A percentile compares a stretch with the other conserved stretches of the same genome.
Conservation (phyloP, 2,113 vertebrate genomes). For the Phaethornis superciliosus region DNA sequence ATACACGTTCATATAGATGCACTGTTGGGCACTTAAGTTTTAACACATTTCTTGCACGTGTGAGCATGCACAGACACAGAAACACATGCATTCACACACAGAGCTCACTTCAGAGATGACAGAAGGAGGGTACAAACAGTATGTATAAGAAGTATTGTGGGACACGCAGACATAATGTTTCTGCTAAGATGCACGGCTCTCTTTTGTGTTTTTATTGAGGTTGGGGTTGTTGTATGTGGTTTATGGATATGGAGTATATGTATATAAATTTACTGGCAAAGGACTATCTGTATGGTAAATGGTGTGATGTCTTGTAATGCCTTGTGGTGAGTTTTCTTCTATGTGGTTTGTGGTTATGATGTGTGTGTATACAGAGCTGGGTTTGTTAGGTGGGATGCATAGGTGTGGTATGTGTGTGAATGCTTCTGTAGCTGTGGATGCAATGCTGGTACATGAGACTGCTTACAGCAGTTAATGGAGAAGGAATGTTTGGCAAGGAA, state of each 20-base stretch:
- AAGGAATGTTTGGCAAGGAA: not conserved
- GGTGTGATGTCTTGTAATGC: not conserved
- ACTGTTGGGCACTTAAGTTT: too few relatives aligned
- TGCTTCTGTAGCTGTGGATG: not conserved
- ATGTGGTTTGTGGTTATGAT: not conserved
- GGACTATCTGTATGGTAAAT: not conserved
- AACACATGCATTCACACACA: too few relatives aligned
- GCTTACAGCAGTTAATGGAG: not conserved
- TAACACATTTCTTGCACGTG: rapidly evolving
- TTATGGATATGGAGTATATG: not conserved
- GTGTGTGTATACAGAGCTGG: not conserved
- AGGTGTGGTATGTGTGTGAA: rapidly evolving
- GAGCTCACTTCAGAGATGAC: rapidly evolving
- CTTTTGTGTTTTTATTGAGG: not conserved
- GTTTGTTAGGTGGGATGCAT: not conserved
- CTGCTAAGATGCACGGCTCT: rapidly evolving
- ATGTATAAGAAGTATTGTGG: rapidly evolving
- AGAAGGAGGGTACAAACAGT: not conserved
- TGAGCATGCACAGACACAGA: too few relatives aligned
- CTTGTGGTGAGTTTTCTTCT: rapidly evolving
- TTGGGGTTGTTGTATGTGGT: not conserved
- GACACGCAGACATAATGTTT: rapidly evolving
- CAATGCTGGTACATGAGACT: not conserved
- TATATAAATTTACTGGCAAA: not conserved
- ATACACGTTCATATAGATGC: rapidly evolving